Conservation (phyloP, 2,888 invertebrate species). For the Drosophila anomelani region DNA sequence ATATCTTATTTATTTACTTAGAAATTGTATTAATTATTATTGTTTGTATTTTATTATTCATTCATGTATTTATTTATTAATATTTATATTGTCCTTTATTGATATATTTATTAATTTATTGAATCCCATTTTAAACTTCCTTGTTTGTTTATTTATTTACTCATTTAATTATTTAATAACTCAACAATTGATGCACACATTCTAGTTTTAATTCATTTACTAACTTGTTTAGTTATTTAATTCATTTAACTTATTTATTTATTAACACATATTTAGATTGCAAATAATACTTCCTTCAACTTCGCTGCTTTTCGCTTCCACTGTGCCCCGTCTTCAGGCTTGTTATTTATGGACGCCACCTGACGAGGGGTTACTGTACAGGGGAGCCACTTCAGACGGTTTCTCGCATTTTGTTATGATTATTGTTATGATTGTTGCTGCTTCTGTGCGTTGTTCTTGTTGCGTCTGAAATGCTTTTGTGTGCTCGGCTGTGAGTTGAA, state of each 20-base stretch:
- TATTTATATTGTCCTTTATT: too few relatives aligned
- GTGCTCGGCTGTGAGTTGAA: constrained; percentile 55
- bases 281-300: not conserved
- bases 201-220: too few relatives aligned
- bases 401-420: constrained; percentile 70
- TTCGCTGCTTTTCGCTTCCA: not conserved
- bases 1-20: too few relatives aligned
- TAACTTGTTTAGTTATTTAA: not conserved
- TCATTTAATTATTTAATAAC: too few relatives aligned
- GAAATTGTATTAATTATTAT: too few relatives aligned
- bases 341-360: constrained; percentile 1
- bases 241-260: not conserved
- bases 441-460: constrained; percentile 18
- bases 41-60: too few relatives aligned
- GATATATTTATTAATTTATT: too few relatives aligned
- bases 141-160: too few relatives aligned
- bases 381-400: constrained; percentile 46
- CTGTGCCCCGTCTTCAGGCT: not conserved
- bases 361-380: constrained; percentile 14
- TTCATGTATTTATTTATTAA: too few relatives aligned
- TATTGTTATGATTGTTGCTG: constrained; percentile 66
- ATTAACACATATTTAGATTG: too few relatives aligned
- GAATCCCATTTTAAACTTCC: too few relatives aligned
- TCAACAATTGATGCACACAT: too few relatives aligned
- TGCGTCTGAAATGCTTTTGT: constrained; percentile 56